Percentiles rank a stretch among this genome's conserved stretches.
Evolutionary conservation across 2,797 vertebrate species (phyloP).

Genomic region (Acrossocheilus wenchowensis): DNA sequence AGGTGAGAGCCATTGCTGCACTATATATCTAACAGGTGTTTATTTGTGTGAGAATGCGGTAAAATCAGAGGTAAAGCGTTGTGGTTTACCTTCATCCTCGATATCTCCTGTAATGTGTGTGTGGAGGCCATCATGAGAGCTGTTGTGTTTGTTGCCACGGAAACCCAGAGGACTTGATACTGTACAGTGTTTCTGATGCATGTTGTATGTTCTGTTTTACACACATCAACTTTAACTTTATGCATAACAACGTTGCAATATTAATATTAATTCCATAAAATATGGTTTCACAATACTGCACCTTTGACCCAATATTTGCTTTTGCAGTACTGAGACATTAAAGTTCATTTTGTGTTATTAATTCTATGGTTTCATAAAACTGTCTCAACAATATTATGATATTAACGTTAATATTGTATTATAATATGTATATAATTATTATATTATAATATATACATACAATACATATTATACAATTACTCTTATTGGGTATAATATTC

Average conservation of each 20-base stretch:
- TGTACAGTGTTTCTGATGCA: not conserved
- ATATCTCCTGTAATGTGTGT: slow-evolving; percentile 27
- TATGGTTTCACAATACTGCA: not conserved
- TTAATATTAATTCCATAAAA: not conserved
- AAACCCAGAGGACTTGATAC: not conserved
- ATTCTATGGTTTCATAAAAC: not conserved
- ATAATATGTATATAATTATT: not conserved
- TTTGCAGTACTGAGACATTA: not conserved
- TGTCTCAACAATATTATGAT: not conserved
- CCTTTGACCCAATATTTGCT: not conserved
- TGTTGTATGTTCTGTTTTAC: not conserved
- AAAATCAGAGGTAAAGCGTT: not conserved
- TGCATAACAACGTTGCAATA: no score
- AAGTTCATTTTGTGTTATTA: not conserved
- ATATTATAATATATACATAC: not conserved
- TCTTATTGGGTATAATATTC: not conserved
- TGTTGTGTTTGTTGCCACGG: slow-evolving; percentile 33
- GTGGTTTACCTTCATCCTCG: slow-evolving; percentile 28
- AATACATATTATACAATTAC: not conserved
- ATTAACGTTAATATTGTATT: not conserved
- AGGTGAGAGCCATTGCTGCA: not conserved
- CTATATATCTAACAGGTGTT: not conserved
- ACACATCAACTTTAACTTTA: not conserved
- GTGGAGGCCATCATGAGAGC: slow-evolving; percentile 1
- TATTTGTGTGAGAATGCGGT: not conserved